phyloP scores from a whole-genome alignment of 2,797 vertebrate species.

The Anguilla megastoma region DNA sequence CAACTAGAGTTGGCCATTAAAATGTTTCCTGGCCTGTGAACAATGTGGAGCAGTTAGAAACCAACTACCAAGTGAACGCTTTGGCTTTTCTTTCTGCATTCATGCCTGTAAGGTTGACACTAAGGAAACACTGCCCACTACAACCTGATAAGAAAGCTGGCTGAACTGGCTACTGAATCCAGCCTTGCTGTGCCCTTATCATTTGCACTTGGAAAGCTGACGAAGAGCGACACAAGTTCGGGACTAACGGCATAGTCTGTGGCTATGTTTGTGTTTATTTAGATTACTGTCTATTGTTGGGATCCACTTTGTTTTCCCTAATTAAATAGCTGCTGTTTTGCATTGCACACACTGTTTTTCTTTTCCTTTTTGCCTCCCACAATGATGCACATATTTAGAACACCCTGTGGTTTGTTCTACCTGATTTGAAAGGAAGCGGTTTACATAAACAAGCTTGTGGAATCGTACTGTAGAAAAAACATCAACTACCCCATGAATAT shows the following conservation, averaged over 20 bases:
- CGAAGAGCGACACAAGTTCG: not conserved
- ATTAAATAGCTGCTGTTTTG: not conserved
- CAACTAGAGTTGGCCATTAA: too few relatives aligned
- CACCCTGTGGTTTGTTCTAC: not conserved
- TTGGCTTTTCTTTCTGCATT: not conserved
- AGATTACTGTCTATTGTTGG: not conserved
- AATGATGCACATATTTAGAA: not conserved
- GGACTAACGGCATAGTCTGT: not conserved
- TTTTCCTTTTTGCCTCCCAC: not conserved
- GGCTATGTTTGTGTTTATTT: not conserved
- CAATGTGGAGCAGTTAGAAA: not conserved
- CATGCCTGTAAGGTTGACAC: not conserved
- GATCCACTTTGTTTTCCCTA: not conserved
- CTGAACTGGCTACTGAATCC: not conserved
- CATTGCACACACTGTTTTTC: not conserved
- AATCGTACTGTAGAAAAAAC: not conserved
- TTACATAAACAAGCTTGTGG: not conserved
- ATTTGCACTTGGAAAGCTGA: not conserved
- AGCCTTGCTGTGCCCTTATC: not conserved
- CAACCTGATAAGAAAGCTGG: not conserved
- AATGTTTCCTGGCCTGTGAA: not conserved
- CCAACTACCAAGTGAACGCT: not conserved
- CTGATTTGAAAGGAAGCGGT: constrained; percentile 2
- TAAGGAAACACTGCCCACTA: not conserved
- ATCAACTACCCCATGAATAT: not conserved